phyloP scores from a whole-genome alignment of 2,888 invertebrate genomes.

The Agrotis puta region DNA sequence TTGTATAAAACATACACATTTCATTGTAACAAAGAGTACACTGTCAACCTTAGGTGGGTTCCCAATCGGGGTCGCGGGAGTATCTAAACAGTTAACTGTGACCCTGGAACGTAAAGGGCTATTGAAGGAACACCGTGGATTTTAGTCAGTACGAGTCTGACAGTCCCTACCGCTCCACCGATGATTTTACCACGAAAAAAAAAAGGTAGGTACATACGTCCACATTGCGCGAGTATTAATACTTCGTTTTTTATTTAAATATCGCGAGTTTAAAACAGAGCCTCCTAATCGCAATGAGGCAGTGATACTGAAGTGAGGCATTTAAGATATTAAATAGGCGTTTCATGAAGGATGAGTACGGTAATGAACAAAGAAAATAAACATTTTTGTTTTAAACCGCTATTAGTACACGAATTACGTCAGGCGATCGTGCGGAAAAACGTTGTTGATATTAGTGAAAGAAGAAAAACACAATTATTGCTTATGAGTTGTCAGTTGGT shows the following conservation, averaged over 20 bases:
- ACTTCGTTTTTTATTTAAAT: neutral
- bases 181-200: too few relatives aligned
- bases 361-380: conserved; percentile 1
- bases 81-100: too few relatives aligned
- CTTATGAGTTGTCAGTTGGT: too few relatives aligned
- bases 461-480: too few relatives aligned
- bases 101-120: too few relatives aligned
- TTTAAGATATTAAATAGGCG: neutral
- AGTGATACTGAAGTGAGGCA: neutral
- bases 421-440: neutral
- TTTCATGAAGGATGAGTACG: neutral
- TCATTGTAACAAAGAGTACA: neutral
- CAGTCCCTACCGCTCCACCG: too few relatives aligned
- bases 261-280: neutral
- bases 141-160: too few relatives aligned
- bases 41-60: too few relatives aligned
- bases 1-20: neutral
- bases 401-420: neutral
- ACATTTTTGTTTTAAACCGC: neutral
- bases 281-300: neutral
- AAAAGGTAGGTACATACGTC: neutral
- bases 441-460: conserved; percentile 7
- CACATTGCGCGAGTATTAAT: neutral
- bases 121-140: too few relatives aligned
- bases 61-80: too few relatives aligned